A percentile compares a stretch with the other conserved stretches of the same genome.
Evolutionary conservation across 2,888 invertebrate genomes (phyloP).

Genomic region (Heliconius sara): DNA sequence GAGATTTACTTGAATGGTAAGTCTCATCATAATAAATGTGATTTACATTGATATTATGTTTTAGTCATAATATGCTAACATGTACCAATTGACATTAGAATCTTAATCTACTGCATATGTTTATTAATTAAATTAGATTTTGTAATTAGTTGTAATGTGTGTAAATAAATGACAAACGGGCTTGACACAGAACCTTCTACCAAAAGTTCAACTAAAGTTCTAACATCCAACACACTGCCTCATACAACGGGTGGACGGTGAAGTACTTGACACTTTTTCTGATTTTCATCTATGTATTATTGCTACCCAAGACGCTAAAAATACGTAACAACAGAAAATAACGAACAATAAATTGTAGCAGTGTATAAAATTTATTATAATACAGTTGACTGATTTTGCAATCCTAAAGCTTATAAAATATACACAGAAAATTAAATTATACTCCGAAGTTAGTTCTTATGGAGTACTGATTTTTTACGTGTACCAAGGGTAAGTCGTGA

Average conservation of each 20-base stretch:
- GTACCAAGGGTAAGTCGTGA: background rate
- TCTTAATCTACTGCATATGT: background rate
- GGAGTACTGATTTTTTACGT: too few species aligned
- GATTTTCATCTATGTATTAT: too few species aligned
- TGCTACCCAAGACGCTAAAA: too few species aligned
- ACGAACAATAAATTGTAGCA: too few species aligned
- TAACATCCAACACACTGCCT: too few species aligned
- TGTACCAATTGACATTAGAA: background rate
- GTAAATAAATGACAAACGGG: background rate
- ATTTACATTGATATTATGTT: slow-evolving; percentile 2
- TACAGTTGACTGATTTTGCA: background rate
- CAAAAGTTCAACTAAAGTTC: too few species aligned
- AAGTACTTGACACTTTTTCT: too few species aligned
- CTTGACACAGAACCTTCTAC: too few species aligned
- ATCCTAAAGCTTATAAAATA: background rate
- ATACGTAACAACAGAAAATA: too few species aligned
- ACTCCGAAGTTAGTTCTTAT: too few species aligned
- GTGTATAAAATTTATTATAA: too few species aligned
- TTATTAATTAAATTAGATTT: background rate
- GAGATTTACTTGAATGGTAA: background rate
- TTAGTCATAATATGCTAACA: background rate
- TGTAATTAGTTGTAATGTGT: background rate
- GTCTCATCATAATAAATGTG: background rate
- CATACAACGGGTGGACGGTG: too few species aligned
- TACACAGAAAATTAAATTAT: background rate